phyloP scores from a whole-genome alignment of 1,140 invertebrate genomes.

The Acromyrmex heyeri region DNA sequence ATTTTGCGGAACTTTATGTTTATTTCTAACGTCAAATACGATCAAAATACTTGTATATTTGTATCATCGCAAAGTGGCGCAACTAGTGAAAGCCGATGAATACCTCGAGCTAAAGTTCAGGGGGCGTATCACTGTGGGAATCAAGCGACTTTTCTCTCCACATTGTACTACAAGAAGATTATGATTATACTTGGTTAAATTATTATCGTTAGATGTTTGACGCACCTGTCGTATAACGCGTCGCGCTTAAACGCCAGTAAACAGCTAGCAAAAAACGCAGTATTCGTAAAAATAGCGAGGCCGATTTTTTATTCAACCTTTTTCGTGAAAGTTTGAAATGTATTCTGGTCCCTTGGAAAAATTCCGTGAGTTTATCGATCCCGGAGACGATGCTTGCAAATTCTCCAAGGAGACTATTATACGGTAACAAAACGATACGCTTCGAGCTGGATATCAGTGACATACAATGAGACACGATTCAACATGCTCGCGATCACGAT shows the following conservation, averaged over 20 bases:
- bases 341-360: constrained; percentile 1
- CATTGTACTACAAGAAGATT: constrained; percentile 42
- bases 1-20: background rate
- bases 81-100: constrained; percentile 75
- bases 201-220: constrained; percentile 29
- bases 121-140: constrained; percentile 75
- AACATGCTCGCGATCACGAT: constrained; percentile 56
- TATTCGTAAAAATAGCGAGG: background rate
- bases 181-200: constrained; percentile 31
- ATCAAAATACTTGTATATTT: constrained; percentile 48
- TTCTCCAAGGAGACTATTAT: constrained; percentile 64
- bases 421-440: constrained; percentile 62
- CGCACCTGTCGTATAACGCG: constrained; percentile 18
- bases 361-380: constrained; percentile 53
- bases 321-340: no score
- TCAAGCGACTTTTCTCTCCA: constrained; percentile 72
- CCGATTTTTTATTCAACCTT: background rate
- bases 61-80: constrained; percentile 74
- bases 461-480: constrained; percentile 46
- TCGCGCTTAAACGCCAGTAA: background rate
- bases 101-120: constrained; percentile 75
- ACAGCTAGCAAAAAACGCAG: background rate
- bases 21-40: constrained; percentile 4
- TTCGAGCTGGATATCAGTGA: constrained; percentile 47
- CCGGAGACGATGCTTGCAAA: constrained; percentile 29